phyloP scores from a whole-genome alignment of 2,113 vertebrate genomes.

The Dendrocopos noguchii region DNA sequence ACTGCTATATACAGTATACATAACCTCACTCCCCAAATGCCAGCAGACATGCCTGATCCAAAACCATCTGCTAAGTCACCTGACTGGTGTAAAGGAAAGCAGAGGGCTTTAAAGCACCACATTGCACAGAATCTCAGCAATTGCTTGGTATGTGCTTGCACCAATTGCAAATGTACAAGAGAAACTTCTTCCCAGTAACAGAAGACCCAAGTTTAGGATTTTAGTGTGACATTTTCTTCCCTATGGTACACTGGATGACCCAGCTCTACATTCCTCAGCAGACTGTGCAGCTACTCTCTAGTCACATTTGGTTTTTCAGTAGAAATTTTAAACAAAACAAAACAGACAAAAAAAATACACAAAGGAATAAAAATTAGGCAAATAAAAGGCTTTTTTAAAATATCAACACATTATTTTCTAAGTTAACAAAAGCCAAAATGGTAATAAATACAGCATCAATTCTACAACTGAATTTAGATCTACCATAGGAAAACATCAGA shows the following conservation, averaged over 20 bases:
- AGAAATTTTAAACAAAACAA: neutral
- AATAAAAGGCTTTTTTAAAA: slow-evolving; percentile 8
- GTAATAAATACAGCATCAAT: slow-evolving; percentile 22
- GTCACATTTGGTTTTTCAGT: neutral
- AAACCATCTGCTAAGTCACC: neutral
- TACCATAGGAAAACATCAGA: neutral
- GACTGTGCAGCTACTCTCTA: neutral
- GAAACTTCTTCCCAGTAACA: neutral
- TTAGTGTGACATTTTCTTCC: neutral
- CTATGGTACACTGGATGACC: neutral
- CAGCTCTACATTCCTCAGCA: neutral
- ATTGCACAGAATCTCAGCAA: fast-evolving
- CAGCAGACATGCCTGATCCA: neutral
- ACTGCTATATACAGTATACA: neutral
- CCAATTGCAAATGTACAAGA: neutral
- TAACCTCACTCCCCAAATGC: neutral
- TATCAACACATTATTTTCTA: slow-evolving; percentile 44
- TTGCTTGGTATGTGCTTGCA: fast-evolving
- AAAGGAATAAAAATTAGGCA: slow-evolving; percentile 36
- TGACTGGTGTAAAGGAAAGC: neutral
- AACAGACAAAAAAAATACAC: neutral
- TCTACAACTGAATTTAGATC: neutral
- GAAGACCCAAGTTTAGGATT: neutral
- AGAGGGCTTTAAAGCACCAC: neutral
- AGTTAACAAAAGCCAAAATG: slow-evolving; percentile 13